Percentiles rank a stretch among this genome's conserved stretches.
These are phyloP conservation scores for Cryptocephalus moraei DNA, from an alignment of 2,888 invertebrate genomes.

Conservation along the genomic window DNA sequence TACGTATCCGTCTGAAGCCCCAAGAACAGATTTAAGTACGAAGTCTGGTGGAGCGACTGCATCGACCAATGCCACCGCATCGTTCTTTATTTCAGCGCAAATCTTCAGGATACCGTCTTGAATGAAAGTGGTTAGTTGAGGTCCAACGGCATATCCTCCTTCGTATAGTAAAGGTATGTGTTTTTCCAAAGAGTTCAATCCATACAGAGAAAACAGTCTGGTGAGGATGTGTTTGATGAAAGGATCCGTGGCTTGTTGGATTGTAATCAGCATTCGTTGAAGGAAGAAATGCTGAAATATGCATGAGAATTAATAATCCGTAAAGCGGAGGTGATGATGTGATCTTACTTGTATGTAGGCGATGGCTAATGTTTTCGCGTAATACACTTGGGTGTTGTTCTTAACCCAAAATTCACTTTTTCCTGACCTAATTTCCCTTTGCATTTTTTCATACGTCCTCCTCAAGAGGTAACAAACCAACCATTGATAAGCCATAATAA, in stretches of 20 bases:
- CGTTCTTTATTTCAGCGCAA: slow-evolving; percentile 54
- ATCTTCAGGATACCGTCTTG: slow-evolving; percentile 57
- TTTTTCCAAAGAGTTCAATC: slow-evolving; percentile 59
- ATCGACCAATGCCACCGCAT: slow-evolving; percentile 70
- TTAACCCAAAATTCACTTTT: slow-evolving; percentile 61
- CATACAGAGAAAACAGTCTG: slow-evolving; percentile 56
- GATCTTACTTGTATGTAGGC: slow-evolving; percentile 68
- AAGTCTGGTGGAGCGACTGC: slow-evolving; percentile 81
- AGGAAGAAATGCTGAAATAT: slow-evolving; percentile 45
- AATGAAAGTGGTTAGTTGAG: slow-evolving; percentile 47
- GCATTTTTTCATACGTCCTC: slow-evolving; percentile 53
- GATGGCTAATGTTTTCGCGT: slow-evolving; percentile 65
- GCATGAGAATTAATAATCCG: neutral
- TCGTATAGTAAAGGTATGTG: slow-evolving; percentile 66
- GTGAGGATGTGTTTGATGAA: slow-evolving; percentile 44
- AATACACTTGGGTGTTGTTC: slow-evolving; percentile 80
- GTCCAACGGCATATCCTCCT: slow-evolving; percentile 45
- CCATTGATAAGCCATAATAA: slow-evolving; percentile 68
- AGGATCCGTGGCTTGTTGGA: slow-evolving; percentile 38
- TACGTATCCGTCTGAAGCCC: slow-evolving; percentile 77
- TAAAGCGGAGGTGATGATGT: neutral
- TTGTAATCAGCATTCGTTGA: slow-evolving; percentile 42
- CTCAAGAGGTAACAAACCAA: slow-evolving; percentile 66
- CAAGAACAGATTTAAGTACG: slow-evolving; percentile 76
- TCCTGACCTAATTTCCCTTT: slow-evolving; percentile 43